A percentile compares a stretch with the other conserved stretches of the same genome.
These are phyloP conservation scores for Buphagus erythrorhynchus DNA, from an alignment of 2,797 vertebrate genomes.

Conservation along the genomic window DNA sequence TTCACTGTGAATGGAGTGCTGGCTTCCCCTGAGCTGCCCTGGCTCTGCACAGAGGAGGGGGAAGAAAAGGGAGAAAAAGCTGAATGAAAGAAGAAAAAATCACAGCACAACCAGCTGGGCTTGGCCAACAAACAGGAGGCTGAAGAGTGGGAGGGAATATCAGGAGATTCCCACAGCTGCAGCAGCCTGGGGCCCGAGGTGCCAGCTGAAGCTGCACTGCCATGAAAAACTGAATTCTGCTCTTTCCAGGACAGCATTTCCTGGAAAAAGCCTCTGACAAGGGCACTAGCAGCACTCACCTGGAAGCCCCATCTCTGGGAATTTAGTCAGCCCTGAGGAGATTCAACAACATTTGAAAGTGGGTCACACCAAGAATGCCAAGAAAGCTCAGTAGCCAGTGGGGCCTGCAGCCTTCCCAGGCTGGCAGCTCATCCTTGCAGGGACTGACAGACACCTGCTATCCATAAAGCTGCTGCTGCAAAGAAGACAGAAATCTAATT, in stretches of 20 bases:
- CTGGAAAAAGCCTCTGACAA: neutral
- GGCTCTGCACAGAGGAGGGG: neutral
- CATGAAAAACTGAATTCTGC: neutral
- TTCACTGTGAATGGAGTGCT: conserved; percentile 87
- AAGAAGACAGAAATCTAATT: neutral
- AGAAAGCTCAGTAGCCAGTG: neutral
- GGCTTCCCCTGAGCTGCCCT: conserved; percentile 62
- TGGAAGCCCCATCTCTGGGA: neutral
- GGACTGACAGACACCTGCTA: neutral
- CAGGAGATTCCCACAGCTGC: neutral
- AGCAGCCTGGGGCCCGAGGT: neutral
- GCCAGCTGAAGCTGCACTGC: neutral
- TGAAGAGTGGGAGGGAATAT: neutral
- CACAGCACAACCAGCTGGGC: neutral
- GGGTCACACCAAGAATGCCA: neutral
- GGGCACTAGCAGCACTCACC: neutral
- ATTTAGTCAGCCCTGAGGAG: neutral
- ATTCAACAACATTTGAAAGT: neutral
- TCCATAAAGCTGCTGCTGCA: neutral
- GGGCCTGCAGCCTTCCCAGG: neutral
- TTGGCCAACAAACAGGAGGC: neutral
- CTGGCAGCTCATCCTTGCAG: neutral
- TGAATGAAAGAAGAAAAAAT: neutral
- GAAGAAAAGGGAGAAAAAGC: neutral
- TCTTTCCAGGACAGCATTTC: neutral